Evolutionary conservation across 2,797 vertebrate species (phyloP).

Genomic region (Rhinoraja longicauda): DNA sequence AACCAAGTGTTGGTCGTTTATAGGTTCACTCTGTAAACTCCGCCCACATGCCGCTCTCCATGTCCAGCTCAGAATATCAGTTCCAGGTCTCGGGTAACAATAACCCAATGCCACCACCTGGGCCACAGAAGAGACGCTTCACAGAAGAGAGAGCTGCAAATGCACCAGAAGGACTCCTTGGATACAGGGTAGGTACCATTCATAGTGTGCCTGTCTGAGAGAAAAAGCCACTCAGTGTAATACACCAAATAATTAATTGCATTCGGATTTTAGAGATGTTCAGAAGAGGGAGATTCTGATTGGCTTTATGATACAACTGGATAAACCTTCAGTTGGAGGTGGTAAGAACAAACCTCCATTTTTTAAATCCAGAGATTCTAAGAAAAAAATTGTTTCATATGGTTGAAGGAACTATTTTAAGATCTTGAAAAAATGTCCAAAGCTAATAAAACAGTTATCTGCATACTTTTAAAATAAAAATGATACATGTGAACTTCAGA

Average conservation of each 20-base stretch:
- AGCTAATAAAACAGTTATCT: not conserved
- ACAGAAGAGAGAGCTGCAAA: constrained; percentile 45
- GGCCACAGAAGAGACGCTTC: constrained; percentile 57
- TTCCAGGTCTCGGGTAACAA: constrained; percentile 17
- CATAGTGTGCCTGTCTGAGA: not conserved
- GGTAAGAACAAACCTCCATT: not conserved
- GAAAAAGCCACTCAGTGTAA: not conserved
- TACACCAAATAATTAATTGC: constrained; percentile 17
- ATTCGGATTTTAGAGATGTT: not conserved
- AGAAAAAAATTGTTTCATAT: not conserved
- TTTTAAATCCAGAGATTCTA: not conserved
- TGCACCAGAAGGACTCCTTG: constrained; percentile 46
- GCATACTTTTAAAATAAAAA: constrained; percentile 23
- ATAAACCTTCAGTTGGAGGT: not conserved
- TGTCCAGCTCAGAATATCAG: constrained; percentile 34
- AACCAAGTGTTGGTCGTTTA: constrained; percentile 16
- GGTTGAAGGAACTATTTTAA: no score
- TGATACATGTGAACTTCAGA: not conserved
- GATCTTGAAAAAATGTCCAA: not conserved
- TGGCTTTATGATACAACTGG: constrained; percentile 23
- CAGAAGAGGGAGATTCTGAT: not conserved
- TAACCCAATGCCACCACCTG: constrained; percentile 34
- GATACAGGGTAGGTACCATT: constrained; percentile 44
- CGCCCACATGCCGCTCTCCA: constrained; percentile 11
- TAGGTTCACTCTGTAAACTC: constrained; percentile 35